A percentile compares a stretch with the other conserved stretches of the same genome.
Evolutionary conservation across 2,888 invertebrate genomes (phyloP).

Genomic region (Aethes cnicana): DNA sequence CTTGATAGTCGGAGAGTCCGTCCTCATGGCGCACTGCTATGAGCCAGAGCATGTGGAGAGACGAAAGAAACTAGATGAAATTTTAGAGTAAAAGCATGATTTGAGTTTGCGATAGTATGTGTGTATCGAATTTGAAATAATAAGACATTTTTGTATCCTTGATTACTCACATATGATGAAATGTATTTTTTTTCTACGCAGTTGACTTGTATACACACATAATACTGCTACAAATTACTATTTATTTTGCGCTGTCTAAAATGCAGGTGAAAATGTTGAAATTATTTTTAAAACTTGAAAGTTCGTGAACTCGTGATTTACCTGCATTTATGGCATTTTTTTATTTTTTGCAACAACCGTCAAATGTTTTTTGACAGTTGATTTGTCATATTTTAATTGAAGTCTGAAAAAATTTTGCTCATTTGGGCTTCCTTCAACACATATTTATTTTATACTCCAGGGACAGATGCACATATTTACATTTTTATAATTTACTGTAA

Average conservation of each 20-base stretch:
- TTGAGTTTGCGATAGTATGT: constrained; percentile 24
- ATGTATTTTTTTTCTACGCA: no score
- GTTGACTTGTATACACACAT: no score
- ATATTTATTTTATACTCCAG: no score
- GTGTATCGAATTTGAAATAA: not conserved
- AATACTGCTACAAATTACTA: no score
- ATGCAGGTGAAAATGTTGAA: not conserved
- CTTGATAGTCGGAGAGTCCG: constrained; percentile 66
- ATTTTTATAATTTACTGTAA: constrained; percentile 4
- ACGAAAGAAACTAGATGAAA: constrained; percentile 53
- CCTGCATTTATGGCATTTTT: not conserved
- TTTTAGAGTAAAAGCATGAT: constrained; percentile 50
- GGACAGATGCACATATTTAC: constrained; percentile 21
- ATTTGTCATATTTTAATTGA: not conserved
- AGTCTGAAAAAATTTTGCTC: not conserved
- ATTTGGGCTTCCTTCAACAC: constrained; percentile 21
- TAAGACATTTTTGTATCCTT: no score
- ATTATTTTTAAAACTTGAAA: not conserved
- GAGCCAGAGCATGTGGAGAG: constrained; percentile 56
- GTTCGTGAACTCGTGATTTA: not conserved
- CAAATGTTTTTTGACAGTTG: not conserved
- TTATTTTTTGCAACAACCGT: not conserved
- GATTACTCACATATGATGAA: no score
- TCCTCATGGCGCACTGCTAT: constrained; percentile 66
- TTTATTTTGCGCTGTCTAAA: no score